Conservation (phyloP, 2,113 vertebrate species). For the Miniopterus natalensis region DNA sequence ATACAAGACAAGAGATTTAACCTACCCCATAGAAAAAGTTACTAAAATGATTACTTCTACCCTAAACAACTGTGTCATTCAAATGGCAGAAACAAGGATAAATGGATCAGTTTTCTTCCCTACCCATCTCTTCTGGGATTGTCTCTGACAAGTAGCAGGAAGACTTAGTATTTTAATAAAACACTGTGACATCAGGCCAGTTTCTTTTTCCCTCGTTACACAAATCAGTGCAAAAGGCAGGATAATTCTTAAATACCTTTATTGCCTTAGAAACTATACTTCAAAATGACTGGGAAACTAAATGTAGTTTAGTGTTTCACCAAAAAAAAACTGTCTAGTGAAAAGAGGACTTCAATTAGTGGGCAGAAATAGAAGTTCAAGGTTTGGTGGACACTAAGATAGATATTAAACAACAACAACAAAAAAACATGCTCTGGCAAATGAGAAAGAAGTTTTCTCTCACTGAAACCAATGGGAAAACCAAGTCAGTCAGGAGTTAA, state of each 20-base stretch:
- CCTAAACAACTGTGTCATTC: not conserved
- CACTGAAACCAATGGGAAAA: constrained; percentile 8
- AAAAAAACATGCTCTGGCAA: not conserved
- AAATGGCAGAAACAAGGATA: not conserved
- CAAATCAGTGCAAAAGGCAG: constrained; percentile 14
- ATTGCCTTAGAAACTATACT: not conserved
- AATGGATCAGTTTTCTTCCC: not conserved
- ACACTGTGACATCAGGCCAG: not conserved
- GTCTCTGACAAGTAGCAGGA: not conserved
- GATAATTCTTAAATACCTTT: constrained; percentile 12
- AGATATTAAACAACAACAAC: constrained; percentile 35
- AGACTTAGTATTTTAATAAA: constrained; percentile 18
- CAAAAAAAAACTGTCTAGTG: not conserved
- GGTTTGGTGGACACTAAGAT: not conserved
- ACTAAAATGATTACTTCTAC: not conserved
- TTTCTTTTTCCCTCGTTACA: not conserved
- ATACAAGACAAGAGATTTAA: not conserved
- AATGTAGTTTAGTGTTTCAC: not conserved
- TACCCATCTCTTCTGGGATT: not conserved
- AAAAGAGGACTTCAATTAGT: constrained; percentile 23
- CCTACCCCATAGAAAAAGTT: not conserved
- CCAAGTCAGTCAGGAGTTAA: not conserved
- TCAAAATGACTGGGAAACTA: constrained; percentile 20
- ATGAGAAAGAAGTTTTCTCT: not conserved
- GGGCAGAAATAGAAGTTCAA: not conserved